Conservation (phyloP, 2,888 invertebrate genomes). For the Scotopteryx bipunctaria region DNA sequence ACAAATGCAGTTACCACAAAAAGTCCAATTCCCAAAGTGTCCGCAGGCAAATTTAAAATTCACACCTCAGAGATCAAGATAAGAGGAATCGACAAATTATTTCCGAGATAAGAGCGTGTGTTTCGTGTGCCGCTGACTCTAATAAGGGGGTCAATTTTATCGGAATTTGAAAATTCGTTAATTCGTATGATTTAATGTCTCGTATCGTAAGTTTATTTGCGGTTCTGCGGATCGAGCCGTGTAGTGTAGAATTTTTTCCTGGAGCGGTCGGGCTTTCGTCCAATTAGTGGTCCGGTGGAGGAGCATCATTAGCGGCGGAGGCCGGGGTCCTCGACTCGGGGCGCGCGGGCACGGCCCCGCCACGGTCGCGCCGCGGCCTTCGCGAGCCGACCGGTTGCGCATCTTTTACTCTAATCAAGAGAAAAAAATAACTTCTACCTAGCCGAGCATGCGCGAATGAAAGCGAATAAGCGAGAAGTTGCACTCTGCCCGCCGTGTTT, state of each 20-base stretch:
- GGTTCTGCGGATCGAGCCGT: slow-evolving; percentile 57
- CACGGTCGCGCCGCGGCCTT: slow-evolving; percentile 62
- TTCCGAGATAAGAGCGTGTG: slow-evolving; percentile 52
- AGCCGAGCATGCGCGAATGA: slow-evolving; percentile 69
- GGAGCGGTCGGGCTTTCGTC: slow-evolving; percentile 64
- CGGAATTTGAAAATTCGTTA: slow-evolving; percentile 58
- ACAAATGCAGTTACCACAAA: slow-evolving; percentile 44
- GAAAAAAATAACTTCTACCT: slow-evolving; percentile 65
- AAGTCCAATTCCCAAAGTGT: slow-evolving; percentile 45
- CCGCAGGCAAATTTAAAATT: slow-evolving; percentile 63
- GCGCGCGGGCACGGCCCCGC: slow-evolving; percentile 59
- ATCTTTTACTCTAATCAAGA: slow-evolving; percentile 81
- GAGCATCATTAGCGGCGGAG: slow-evolving; percentile 73
- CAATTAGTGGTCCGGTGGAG: slow-evolving; percentile 77
- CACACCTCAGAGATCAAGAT: slow-evolving; percentile 67
- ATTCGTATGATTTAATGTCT: slow-evolving; percentile 51
- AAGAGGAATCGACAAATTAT: slow-evolving; percentile 63
- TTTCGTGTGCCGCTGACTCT: slow-evolving; percentile 47
- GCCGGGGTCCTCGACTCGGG: slow-evolving; percentile 50
- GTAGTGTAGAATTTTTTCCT: slow-evolving; percentile 64
- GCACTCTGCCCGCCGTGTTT: slow-evolving; percentile 63
- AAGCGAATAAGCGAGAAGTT: slow-evolving; percentile 72
- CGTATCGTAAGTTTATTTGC: slow-evolving; percentile 56
- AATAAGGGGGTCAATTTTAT: slow-evolving; percentile 51
- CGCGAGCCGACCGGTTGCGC: slow-evolving; percentile 77